Evolutionary conservation across 2,797 vertebrate genomes (phyloP), one percentile per base, ranked within the genome.

Genomic region (Coregonus suidteri): DNA sequence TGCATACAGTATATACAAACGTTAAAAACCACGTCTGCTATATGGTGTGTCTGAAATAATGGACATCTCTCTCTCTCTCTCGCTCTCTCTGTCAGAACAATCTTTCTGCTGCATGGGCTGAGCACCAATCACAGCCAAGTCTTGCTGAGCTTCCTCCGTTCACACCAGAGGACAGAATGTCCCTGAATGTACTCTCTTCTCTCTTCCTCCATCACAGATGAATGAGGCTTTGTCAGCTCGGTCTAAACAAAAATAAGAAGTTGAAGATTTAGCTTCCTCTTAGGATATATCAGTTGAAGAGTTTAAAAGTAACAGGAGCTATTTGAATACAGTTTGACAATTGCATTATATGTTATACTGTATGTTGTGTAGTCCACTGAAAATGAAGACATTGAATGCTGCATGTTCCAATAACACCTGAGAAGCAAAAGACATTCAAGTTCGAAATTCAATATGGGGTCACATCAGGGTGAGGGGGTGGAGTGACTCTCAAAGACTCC

Each of bases 131-230:
- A 1, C 4, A 13, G 83, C 87, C 78, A 83, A 82, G 65, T 79
- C 83, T 76, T 56, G 68, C 77, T 71, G 73, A 13, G 66, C 81
- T 75, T 81, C 79, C 79, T 84, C 41, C 7, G 73, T 56, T 37
- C 31, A 20, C 53, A 62, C 72, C 78, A 18, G 31, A 68, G 64
- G 76, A 53, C 71, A 87, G 81, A 88, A 86, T 79, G 76, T 82
- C 87, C 78, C 90, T 85, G 87, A 87, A 85, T 79, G 79, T 83
- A 56, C 81, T 79, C 70, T 76, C 54, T 20, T 5, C 53, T 20
- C 75, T 66, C 30, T 9, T 11, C 51, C 31, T 35, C 25, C 30
- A 13, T 67, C 64, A 16, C 34, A 20, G 20, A 83, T 87, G 77
- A 90, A 88, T 79, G 79, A 75, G 75, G 53, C 56, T 88, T 88